Evolutionary conservation across 1,140 invertebrate species (phyloP).

Genomic region (Eumaeus atala): DNA sequence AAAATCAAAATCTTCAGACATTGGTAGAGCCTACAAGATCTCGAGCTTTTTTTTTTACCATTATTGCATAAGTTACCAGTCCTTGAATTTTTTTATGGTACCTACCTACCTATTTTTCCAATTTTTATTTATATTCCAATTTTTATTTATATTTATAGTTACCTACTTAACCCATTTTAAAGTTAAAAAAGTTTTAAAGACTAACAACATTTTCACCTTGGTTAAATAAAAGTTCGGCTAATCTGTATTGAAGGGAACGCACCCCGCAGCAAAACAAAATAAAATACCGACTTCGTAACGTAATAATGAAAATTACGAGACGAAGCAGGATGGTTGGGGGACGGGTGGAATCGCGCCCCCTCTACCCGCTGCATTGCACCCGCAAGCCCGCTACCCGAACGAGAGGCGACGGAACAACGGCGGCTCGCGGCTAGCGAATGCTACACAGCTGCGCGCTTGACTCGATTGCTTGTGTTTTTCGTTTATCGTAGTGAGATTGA

Average conservation of each 20-base stretch:
- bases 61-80: too few species aligned
- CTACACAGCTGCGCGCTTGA: conserved; percentile 61
- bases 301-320: conserved; percentile 65
- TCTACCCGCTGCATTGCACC: conserved; percentile 47
- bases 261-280: conserved; percentile 42
- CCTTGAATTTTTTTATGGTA: too few species aligned
- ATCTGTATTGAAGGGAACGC: not conserved
- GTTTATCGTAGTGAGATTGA: conserved; percentile 60
- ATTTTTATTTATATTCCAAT: too few species aligned
- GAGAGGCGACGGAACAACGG: conserved; percentile 25
- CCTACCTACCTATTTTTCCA: too few species aligned
- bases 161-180: too few species aligned
- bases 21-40: too few species aligned
- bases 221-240: too few species aligned
- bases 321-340: conserved; percentile 55
- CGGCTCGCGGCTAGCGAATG: conserved; percentile 53
- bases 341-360: conserved; percentile 39
- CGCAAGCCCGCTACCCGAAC: conserved; percentile 43
- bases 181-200: too few species aligned
- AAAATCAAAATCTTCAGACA: too few species aligned
- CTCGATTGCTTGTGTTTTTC: conserved; percentile 63
- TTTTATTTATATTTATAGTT: too few species aligned
- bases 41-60: too few species aligned
- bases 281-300: conserved; percentile 46
- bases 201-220: too few species aligned